Evolutionary conservation across 2,797 vertebrate genomes (phyloP).

Genomic region (Onychomys leucogaster): DNA sequence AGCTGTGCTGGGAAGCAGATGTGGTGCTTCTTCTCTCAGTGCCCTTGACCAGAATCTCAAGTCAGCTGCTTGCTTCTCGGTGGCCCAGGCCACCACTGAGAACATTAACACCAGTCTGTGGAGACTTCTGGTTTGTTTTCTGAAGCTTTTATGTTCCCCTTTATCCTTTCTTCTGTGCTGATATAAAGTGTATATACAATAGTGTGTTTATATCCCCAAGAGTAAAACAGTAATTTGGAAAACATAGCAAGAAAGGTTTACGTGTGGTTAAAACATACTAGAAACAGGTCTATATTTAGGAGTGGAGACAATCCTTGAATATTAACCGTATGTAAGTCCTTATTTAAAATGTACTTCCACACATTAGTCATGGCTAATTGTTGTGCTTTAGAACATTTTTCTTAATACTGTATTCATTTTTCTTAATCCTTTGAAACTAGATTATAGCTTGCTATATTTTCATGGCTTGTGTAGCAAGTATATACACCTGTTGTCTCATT

Average conservation of each 20-base stretch:
- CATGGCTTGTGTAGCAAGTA: neutral
- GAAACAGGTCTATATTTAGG: neutral
- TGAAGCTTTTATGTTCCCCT: slow-evolving; percentile 14
- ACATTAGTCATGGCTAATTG: neutral
- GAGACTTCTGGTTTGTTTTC: neutral
- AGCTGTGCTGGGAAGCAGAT: neutral
- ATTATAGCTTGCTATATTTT: slow-evolving; percentile 36
- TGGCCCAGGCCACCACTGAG: neutral
- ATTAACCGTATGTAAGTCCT: neutral
- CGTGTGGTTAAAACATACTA: neutral
- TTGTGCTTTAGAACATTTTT: slow-evolving; percentile 36
- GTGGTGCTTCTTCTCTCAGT: neutral
- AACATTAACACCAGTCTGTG: neutral
- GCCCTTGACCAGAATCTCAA: neutral
- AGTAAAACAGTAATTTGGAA: slow-evolving; percentile 24
- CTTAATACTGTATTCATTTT: slow-evolving; percentile 31
- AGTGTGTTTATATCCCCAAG: neutral
- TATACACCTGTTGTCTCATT: neutral
- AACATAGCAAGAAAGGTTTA: neutral
- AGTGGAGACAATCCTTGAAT: neutral
- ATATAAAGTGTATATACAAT: neutral
- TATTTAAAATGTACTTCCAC: slow-evolving; percentile 2
- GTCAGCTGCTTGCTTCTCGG: neutral
- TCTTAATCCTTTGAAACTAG: slow-evolving; percentile 34
- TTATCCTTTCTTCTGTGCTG: neutral